Evolutionary conservation across 2,797 vertebrate genomes (phyloP).

Genomic region (Gymnothorax reevesii): DNA sequence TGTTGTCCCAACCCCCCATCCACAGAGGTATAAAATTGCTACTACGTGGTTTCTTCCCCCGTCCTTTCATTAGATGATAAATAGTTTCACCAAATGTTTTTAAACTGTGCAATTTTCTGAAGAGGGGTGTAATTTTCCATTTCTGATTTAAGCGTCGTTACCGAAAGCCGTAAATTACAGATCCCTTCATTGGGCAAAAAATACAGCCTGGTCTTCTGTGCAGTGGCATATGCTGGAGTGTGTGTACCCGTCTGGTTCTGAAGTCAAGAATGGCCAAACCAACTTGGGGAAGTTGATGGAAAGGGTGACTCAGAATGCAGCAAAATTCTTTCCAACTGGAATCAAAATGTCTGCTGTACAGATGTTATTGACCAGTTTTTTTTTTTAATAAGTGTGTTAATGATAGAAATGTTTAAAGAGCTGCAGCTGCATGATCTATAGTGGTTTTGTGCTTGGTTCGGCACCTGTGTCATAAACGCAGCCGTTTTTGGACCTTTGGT

Average conservation of each 20-base stretch:
- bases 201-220: not conserved
- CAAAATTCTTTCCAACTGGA: not conserved
- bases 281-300: not conserved
- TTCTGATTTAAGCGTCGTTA: conserved; percentile 38
- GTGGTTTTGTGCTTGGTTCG: not conserved
- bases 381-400: not conserved
- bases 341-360: not conserved
- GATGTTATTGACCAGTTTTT: not conserved
- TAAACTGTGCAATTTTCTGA: conserved; percentile 47
- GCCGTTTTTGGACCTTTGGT: not conserved
- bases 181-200: conserved; percentile 15
- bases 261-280: not conserved
- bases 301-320: not conserved
- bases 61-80: conserved; percentile 49
- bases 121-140: conserved; percentile 47
- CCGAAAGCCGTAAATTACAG: conserved; percentile 43
- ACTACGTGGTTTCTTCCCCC: conserved; percentile 34
- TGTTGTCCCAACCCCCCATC: conserved; percentile 7
- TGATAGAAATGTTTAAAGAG: not conserved
- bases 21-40: conserved; percentile 45
- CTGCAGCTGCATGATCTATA: not conserved
- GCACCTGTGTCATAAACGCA: not conserved
- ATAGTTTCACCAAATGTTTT: conserved; percentile 46
- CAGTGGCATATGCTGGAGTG: not conserved
- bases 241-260: not conserved